Evolutionary conservation across 2,888 invertebrate genomes (phyloP), one percentile per base, ranked within the genome.

Genomic region (Agriopis aurantiaria): DNA sequence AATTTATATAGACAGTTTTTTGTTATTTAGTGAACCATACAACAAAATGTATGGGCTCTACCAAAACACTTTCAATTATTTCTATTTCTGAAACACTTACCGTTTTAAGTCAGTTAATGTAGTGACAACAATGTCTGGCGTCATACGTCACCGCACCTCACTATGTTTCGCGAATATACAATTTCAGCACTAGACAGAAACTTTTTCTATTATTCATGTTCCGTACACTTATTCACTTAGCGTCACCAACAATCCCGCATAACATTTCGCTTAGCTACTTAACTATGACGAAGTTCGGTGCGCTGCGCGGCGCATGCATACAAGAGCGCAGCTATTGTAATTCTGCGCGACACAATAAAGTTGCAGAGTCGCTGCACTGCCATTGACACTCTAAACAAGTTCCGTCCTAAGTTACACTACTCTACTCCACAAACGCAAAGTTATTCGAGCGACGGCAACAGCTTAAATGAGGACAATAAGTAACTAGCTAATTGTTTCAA

Each of bases 381-480:
- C 86, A 87, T 85, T 85, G 88, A 86, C 87, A 87, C 86, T 81
- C 79, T 82, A 82, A 84, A 82, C 85, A 85, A 88, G 85, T 86
- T 84, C 80, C 80, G 77, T 68, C 79, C 83, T 79, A 85, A 87
- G 81, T 84, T 86, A 77, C 81, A 77, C 75, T 74, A 75, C 77
- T 76, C 77, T 74, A 76, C 78, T 77, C 76, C 76, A 78, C 76
- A 79, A 81, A 81, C 78, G 76, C 72, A 57, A 78, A 83, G 81
- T 84, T 82, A 80, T 83, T 81, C 82, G 77, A 71, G 75, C 76
- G 75, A 72, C 68, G 71, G 73, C 75, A 81, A 86, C 75, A 81
- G 85, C 82, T 84, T 84, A 79, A 83, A 85, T 78, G 82, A 80
- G 68, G 82, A 85, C 83, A 84, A 84, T 85, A 82, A 83, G 81